These are phyloP conservation scores for Gymnothorax reevesii DNA, from an alignment of 2,797 vertebrate genomes.

Conservation along the genomic window DNA sequence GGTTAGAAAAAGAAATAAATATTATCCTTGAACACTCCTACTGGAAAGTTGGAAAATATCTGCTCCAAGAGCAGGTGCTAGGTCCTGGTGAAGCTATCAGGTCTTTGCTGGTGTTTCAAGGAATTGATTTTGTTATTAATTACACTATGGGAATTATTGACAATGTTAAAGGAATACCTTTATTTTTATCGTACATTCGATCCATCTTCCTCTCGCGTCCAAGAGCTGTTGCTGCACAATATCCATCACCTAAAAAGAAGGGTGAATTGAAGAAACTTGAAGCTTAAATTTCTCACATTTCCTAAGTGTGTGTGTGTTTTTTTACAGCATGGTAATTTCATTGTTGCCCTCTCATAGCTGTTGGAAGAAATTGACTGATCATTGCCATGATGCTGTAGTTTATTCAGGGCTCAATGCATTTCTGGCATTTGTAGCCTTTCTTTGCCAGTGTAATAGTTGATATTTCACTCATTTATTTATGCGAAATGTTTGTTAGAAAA, in stretches of 20 bases:
- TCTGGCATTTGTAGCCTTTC: slow-evolving; percentile 37
- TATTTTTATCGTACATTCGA: neutral
- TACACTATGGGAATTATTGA: neutral
- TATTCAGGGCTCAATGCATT: slow-evolving; percentile 45
- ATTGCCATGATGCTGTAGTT: slow-evolving; percentile 44
- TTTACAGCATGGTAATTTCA: slow-evolving; percentile 38
- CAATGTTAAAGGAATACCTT: neutral
- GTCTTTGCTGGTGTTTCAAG: slow-evolving; percentile 32
- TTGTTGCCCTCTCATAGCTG: slow-evolving; percentile 54
- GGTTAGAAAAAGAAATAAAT: slow-evolving; percentile 27
- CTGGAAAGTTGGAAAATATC: slow-evolving; percentile 52
- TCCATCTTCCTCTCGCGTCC: neutral
- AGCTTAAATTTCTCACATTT: slow-evolving; percentile 30
- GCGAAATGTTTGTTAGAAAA: slow-evolving; percentile 41
- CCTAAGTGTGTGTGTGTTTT: slow-evolving; percentile 28
- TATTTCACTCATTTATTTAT: slow-evolving; percentile 40
- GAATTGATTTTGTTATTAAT: neutral
- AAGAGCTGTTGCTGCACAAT: neutral
- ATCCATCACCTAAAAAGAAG: neutral
- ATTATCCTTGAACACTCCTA: slow-evolving; percentile 32
- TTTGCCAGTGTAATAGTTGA: slow-evolving; percentile 37
- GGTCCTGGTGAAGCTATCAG: slow-evolving; percentile 36
- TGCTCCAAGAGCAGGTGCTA: slow-evolving; percentile 29
- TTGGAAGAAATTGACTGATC: slow-evolving; percentile 29
- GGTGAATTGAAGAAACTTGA: no score